Percentiles rank a stretch among this genome's conserved stretches.
phyloP scores from a whole-genome alignment of 2,797 vertebrate genomes.

The Pachyuromys duprasi region DNA sequence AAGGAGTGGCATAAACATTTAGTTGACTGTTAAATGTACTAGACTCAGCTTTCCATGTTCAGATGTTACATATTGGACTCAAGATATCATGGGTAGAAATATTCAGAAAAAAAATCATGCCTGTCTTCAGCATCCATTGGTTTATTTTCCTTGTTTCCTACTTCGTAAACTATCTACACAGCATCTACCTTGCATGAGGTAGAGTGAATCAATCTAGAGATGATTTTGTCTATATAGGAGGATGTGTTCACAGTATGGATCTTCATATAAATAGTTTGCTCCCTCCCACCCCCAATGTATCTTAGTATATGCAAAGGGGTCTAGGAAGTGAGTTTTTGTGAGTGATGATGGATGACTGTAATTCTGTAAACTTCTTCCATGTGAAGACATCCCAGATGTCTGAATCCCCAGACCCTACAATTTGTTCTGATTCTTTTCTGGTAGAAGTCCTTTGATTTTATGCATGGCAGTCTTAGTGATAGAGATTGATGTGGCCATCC shows the following conservation, averaged over 20 bases:
- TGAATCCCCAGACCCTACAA: background rate
- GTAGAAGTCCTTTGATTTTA: slow-evolving; percentile 19
- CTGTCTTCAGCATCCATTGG: background rate
- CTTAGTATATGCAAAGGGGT: background rate
- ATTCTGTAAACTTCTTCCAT: background rate
- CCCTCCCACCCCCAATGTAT: background rate
- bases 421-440: background rate
- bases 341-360: background rate
- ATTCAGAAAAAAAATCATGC: background rate
- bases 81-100: background rate
- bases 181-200: background rate
- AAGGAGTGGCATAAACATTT: background rate
- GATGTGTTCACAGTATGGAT: too few species aligned
- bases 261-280: background rate
- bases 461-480: background rate
- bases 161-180: background rate
- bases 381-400: background rate
- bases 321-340: background rate
- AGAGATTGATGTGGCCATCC: background rate
- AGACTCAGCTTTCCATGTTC: background rate
- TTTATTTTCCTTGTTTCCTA: background rate
- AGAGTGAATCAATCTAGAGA: background rate
- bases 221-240: background rate
- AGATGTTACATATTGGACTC: background rate
- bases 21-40: background rate